phyloP scores from a whole-genome alignment of 2,888 invertebrate species.

The Agriopis marginaria region DNA sequence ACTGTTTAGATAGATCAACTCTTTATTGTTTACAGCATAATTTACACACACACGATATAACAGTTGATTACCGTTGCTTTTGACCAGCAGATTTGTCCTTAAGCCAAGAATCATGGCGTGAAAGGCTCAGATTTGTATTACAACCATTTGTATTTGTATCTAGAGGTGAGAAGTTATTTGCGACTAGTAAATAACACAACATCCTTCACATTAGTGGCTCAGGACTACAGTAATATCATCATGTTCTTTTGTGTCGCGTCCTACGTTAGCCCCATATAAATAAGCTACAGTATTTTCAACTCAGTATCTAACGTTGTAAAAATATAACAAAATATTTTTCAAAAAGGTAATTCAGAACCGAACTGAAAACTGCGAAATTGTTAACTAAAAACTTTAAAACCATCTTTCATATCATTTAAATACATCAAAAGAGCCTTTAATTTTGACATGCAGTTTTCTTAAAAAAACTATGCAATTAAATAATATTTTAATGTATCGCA shows the following conservation, averaged over 20 bases:
- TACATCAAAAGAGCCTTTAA: no score
- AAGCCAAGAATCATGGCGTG: slow-evolving; percentile 27
- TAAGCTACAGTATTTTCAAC: slow-evolving; percentile 58
- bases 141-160: no score
- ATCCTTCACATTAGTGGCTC: slow-evolving; percentile 76
- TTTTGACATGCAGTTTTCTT: no score
- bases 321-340: neutral
- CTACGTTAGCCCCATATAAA: slow-evolving; percentile 84
- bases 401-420: no score
- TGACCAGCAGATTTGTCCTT: neutral
- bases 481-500: no score
- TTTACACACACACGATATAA: neutral
- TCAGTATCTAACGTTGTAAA: slow-evolving; percentile 13
- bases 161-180: slow-evolving; percentile 55
- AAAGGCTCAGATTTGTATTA: slow-evolving; percentile 54
- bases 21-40: no score
- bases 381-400: no score
- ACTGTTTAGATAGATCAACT: no score
- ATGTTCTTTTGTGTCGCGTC: slow-evolving; percentile 79
- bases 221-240: slow-evolving; percentile 77
- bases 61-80: neutral
- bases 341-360: no score
- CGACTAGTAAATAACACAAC: slow-evolving; percentile 77
- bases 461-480: no score
- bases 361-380: no score